Evolutionary conservation across 2,888 invertebrate species (phyloP), one percentile per base, ranked within the genome.

Genomic region (Himalopsyche tibetana): DNA sequence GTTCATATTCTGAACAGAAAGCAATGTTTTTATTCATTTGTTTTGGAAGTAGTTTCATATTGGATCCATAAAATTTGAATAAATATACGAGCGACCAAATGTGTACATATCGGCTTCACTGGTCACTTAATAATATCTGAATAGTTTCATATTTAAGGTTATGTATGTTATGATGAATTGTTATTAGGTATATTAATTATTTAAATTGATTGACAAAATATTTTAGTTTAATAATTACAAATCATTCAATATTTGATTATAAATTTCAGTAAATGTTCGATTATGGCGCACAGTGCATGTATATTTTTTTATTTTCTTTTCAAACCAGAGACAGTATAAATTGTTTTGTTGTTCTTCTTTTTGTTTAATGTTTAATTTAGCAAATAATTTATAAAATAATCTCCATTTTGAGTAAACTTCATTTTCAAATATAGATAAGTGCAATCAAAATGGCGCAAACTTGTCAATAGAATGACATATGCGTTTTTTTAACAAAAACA

Each of bases 161-260:
- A 74, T 36, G 12, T 15, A 74, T 36, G 36, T 5, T 15, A 74
- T 74, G 38, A 12, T 15, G 69, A 69, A 69, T 74, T 9, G 19
- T 28, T 19, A 28, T 28, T 28, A 28, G 28, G 28, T 28, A 36
- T 74, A 74, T 12, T 38, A 74, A 74, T 51, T 74, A 74, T 36
- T 15, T 63, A 15, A 74, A 74, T 74, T 74, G 74, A 74, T 38
- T 74, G 38, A 74, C 38, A 74, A 74, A 74, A 74, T 74, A 74
- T 74, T 74, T 74, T 38, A 74, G 11, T 74, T 12, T 74, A 74
- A 38, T 74, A 74, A 74, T 74, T 63, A 63, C 28, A 74, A 36
- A 74, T 38, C 36, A 36, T 74, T 74, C 15, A 74, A 74, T 36
- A 74, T 74, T 74, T 74, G 74, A 74, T 74, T 74, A 74, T 74